A percentile compares a stretch with the other conserved stretches of the same genome.
These are phyloP conservation scores for Pterocles orientalis DNA, from an alignment of 2,113 vertebrate species.

Conservation along the genomic window DNA sequence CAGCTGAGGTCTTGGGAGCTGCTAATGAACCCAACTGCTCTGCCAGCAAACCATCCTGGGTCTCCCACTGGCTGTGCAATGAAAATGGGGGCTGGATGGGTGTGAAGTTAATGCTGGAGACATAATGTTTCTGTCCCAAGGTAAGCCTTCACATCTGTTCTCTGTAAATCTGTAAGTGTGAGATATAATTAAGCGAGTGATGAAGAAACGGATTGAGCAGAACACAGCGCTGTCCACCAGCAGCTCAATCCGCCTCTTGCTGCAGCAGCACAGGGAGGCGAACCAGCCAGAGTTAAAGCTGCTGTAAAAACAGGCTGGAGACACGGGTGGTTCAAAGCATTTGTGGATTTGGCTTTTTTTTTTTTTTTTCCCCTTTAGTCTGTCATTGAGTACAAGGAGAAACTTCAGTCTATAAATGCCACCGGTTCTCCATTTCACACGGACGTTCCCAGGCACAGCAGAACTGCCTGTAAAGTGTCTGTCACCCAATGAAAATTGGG, in stretches of 20 bases:
- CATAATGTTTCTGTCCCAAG: slow-evolving; percentile 45
- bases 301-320: neutral
- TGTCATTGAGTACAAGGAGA: slow-evolving; percentile 5
- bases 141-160: slow-evolving; percentile 33
- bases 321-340: neutral
- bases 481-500: neutral
- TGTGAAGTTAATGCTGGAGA: slow-evolving; percentile 39
- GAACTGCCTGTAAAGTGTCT: neutral
- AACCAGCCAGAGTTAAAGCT: neutral
- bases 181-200: neutral
- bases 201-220: neutral
- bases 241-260: fast-evolving
- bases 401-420: slow-evolving; percentile 12
- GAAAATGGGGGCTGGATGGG: neutral
- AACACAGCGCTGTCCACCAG: neutral
- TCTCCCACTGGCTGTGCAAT: slow-evolving; percentile 46
- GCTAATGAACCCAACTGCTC: slow-evolving; percentile 8
- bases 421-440: neutral
- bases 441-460: neutral
- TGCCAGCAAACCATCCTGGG: neutral
- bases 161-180: neutral
- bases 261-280: neutral
- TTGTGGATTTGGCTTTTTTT: neutral
- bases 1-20: neutral
- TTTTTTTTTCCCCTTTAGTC: neutral